Evolutionary conservation across 2,888 invertebrate genomes (phyloP), one percentile per base, ranked within the genome.

Genomic region (Osmoderma eremita): DNA sequence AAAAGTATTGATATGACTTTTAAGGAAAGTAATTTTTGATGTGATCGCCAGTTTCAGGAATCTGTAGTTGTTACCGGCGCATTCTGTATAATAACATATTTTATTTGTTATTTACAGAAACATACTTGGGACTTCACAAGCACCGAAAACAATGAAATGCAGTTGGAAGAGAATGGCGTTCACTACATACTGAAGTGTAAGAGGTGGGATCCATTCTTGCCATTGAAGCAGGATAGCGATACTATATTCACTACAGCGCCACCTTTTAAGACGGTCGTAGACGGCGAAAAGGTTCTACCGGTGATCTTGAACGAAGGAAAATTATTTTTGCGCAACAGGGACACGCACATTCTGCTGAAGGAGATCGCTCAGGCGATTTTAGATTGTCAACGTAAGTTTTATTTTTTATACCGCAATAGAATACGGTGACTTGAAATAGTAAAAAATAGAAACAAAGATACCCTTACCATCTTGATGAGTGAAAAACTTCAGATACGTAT

Each of bases 271-370:
- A 18, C 12, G 10, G 41, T 72, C 15, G 64, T 64, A 20, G 30
- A 63, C 12, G 48, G 61, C 1, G 71, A 73, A 30, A 10, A 58
- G 5, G 75, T 78, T 0, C 72, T 76, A 65, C 61, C 78, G 13
- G 56, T 75, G 2, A 70, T 69, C 20, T 51, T 71, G 30, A 54
- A 69, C 2, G 68, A 69, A 8, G 69, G 68, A n/a, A 70, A 68
- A 63, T 71, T 79, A 12, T 70, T 71, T 12, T 68, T 78, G 12
- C 72, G 74, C 56, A 79, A 75, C 3, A 77, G 66, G 62, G 76
- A 77, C 30, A 74, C 73, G 24, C 68, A 71, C 22, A 45, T 41
- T 1, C 66, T 71, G 20, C 68, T 74, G 10, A 74, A 72, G 18
- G 69, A 73, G 45, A 53, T 79, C 10, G 67, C 70, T 3, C 58